phyloP scores from a whole-genome alignment of 2,797 vertebrate species.

The Epinephelus coioides region DNA sequence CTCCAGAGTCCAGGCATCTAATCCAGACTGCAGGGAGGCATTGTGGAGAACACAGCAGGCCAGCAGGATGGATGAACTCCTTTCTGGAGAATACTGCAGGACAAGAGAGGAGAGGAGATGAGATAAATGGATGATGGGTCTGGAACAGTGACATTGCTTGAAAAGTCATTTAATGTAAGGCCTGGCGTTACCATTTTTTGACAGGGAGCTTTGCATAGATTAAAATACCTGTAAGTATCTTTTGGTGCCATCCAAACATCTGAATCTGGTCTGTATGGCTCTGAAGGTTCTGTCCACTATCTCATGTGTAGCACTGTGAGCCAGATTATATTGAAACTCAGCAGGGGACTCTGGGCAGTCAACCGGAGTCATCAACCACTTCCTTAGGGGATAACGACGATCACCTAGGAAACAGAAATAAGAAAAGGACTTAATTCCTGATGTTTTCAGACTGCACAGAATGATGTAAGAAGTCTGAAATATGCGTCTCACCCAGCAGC shows the following conservation, averaged over 20 bases:
- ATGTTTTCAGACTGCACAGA: background rate
- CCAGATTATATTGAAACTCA: conserved; percentile 93
- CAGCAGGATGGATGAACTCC: conserved; percentile 94
- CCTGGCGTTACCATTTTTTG: no score
- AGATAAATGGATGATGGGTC: background rate
- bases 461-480: accelerated
- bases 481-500: conserved; percentile 90
- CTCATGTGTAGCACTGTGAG: conserved; percentile 91
- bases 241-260: conserved; percentile 94
- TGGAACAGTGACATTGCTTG: background rate
- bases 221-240: conserved; percentile 87
- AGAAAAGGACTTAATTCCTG: background rate
- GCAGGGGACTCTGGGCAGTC: conserved; percentile 89
- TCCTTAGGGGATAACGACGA: conserved; percentile 88
- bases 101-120: background rate
- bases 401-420: conserved; percentile 85
- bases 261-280: conserved; percentile 93
- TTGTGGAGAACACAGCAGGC: conserved; percentile 98
- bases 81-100: conserved; percentile 94
- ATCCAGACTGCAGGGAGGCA: conserved; percentile 92
- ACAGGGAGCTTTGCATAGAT: background rate
- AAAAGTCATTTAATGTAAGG: no score
- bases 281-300: conserved; percentile 92
- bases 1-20: conserved; percentile 93
- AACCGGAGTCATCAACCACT: conserved; percentile 95